Base-by-base conservation (phyloP, 2,888 invertebrate genomes). In the Conomelus anceps region DNA sequence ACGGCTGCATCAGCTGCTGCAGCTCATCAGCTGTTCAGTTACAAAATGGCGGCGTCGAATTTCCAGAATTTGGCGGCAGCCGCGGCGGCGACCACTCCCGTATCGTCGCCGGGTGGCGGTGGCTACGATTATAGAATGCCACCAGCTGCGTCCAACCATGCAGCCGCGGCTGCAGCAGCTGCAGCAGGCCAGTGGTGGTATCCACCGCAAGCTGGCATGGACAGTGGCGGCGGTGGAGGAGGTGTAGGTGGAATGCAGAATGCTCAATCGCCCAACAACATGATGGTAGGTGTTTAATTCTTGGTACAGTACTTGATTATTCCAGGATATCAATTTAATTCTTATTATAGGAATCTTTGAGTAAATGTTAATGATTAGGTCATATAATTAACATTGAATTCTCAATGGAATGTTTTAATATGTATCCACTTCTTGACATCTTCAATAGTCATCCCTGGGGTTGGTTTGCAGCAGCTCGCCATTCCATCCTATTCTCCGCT, bases 1-100 rank as follows among this genome's bases (percentile, higher is more conserved):
- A 85, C 92, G 91, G 94, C 95, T 87, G 94, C 95, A 91, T 94
- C 94, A 91, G 94, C 94, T 91, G 94, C 94, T 88, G 95, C 95
- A 91, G 26, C 24, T 1, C 97, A 97, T 93, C 97, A 97, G 93
- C 94, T 97, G 92, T 97, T 97, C 93, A 96, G 96, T 91, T 97
- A 97, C 93, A 97, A 97, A 95, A 97, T 97, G 97, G 96, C 97
- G 92, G 96, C 96, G 93, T 96, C 96, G 93, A 23, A 29, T 86
- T 97, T 97, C 94, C 95, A 96, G 92, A 95, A 95, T 93, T 63
- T 89, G 22, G 90, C 85, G 11, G 84, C 86, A 26, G 89, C 88
- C 22, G 89, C 89, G 13, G 63, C 63, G 13, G 63, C 63, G 11
- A 63, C 63, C 63, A 95, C 95, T 92, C 94, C 95, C 94, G 95